These are phyloP conservation scores for Drosophila mimica DNA, from an alignment of 2,888 invertebrate species.

Conservation along the genomic window DNA sequence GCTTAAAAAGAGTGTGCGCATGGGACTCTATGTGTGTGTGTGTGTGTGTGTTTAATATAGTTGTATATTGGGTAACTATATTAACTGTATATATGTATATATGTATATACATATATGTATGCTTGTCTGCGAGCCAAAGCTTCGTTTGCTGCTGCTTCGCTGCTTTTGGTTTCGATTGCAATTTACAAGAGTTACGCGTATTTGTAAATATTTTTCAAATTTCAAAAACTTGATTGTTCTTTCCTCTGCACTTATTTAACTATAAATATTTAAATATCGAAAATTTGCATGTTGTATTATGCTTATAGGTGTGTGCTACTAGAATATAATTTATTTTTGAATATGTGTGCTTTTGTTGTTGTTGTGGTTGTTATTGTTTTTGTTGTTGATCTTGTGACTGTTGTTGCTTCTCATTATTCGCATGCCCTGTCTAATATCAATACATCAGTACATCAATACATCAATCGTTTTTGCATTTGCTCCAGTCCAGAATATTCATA, in stretches of 20 bases:
- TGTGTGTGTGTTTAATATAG: slow-evolving; percentile 7
- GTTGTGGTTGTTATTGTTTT: slow-evolving; percentile 1
- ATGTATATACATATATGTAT: slow-evolving; percentile 11
- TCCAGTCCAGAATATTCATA: slow-evolving; percentile 31
- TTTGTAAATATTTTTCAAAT: not conserved
- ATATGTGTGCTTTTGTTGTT: slow-evolving; percentile 23
- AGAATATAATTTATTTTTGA: slow-evolving; percentile 20
- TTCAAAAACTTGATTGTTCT: not conserved
- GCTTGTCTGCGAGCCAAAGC: slow-evolving; percentile 2
- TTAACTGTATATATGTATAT: slow-evolving; percentile 15
- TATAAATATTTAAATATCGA: not conserved
- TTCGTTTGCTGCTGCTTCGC: slow-evolving; percentile 39
- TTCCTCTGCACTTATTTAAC: slow-evolving; percentile 5
- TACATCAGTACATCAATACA: slow-evolving; percentile 25
- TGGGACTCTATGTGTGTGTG: slow-evolving; percentile 40
- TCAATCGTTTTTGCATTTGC: slow-evolving; percentile 12
- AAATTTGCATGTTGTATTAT: slow-evolving; percentile 1
- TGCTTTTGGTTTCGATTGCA: slow-evolving; percentile 40
- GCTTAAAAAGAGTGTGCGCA: slow-evolving; percentile 57
- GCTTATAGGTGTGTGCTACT: slow-evolving; percentile 32
- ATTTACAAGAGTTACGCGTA: slow-evolving; percentile 40
- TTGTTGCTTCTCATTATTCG: slow-evolving; percentile 8
- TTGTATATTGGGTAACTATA: slow-evolving; percentile 15
- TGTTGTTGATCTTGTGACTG: not conserved
- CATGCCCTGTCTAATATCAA: slow-evolving; percentile 54